phyloP scores from a whole-genome alignment of 2,888 invertebrate genomes.

The Hemicrepidius hirtus region DNA sequence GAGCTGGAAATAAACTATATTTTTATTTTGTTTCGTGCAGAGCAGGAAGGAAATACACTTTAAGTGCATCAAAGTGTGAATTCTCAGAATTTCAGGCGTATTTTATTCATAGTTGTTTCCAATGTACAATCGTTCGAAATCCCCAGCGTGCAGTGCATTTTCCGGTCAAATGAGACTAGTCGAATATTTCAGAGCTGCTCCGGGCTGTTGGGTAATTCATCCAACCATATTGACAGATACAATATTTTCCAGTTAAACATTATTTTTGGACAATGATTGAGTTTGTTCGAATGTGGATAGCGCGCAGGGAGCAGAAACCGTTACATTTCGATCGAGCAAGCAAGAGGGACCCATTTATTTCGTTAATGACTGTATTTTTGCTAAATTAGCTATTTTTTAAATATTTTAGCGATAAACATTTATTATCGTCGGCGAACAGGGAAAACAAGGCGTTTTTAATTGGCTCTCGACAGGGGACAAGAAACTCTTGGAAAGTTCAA shows the following conservation, averaged over 20 bases:
- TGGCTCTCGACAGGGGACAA: conserved; percentile 30
- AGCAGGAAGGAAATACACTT: conserved; percentile 25
- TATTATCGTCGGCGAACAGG: conserved; percentile 1
- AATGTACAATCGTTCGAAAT: conserved; percentile 30
- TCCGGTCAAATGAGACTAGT: conserved; percentile 41
- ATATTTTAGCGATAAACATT: not conserved
- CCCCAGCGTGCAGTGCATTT: conserved; percentile 39
- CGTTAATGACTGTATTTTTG: conserved; percentile 3
- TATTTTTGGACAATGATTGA: conserved; percentile 34
- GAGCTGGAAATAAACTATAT: not conserved
- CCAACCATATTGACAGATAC: conserved; percentile 42
- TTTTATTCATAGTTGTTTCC: conserved; percentile 34
- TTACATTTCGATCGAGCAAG: conserved; percentile 10
- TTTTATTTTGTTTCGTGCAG: not conserved
- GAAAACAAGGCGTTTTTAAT: conserved; percentile 31
- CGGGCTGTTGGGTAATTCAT: conserved; percentile 39
- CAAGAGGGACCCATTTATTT: not conserved
- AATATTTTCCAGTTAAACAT: conserved; percentile 36
- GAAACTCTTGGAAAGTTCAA: conserved; percentile 24
- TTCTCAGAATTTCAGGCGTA: conserved; percentile 18
- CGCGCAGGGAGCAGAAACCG: conserved; percentile 15
- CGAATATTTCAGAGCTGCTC: conserved; percentile 42
- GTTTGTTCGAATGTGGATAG: conserved; percentile 19
- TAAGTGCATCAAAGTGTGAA: conserved; percentile 25
- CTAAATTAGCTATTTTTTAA: not conserved